Conservation (phyloP, 2,113 vertebrate species). For the Genyomyrus donnyi region DNA sequence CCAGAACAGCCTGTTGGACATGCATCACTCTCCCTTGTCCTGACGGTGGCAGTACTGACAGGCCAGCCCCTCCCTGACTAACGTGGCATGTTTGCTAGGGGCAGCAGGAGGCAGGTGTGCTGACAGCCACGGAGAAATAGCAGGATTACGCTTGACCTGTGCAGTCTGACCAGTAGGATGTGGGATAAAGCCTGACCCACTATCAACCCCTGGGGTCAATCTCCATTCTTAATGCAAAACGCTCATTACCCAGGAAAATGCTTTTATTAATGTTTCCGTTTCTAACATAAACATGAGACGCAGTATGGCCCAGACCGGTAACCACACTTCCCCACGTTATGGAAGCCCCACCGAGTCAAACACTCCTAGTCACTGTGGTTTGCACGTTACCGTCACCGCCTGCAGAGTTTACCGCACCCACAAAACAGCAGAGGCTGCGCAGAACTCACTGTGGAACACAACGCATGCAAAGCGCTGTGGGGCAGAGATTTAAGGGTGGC, state of each 20-base stretch:
- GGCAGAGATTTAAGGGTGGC: neutral
- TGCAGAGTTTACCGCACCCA: neutral
- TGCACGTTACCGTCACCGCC: neutral
- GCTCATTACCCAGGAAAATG: neutral
- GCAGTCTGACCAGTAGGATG: neutral
- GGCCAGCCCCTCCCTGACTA: neutral
- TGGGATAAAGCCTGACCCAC: neutral
- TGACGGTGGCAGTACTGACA: neutral
- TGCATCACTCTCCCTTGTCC: neutral
- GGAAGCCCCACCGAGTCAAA: neutral
- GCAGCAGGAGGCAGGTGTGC: neutral
- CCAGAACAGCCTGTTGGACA: neutral
- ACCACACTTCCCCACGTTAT: neutral
- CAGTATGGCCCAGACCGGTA: neutral
- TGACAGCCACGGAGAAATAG: neutral
- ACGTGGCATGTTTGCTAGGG: neutral
- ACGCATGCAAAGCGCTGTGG: neutral
- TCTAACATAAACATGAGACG: neutral
- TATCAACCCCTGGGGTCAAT: neutral
- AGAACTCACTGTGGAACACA: neutral
- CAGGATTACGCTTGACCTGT: neutral
- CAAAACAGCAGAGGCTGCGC: neutral
- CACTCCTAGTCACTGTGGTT: neutral
- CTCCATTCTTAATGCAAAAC: neutral
- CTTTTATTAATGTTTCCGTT: neutral